Percentiles rank a stretch among this genome's conserved stretches.
Conservation (phyloP, 23 tunicate genomes). For the Trididemnum nubilum region DNA sequence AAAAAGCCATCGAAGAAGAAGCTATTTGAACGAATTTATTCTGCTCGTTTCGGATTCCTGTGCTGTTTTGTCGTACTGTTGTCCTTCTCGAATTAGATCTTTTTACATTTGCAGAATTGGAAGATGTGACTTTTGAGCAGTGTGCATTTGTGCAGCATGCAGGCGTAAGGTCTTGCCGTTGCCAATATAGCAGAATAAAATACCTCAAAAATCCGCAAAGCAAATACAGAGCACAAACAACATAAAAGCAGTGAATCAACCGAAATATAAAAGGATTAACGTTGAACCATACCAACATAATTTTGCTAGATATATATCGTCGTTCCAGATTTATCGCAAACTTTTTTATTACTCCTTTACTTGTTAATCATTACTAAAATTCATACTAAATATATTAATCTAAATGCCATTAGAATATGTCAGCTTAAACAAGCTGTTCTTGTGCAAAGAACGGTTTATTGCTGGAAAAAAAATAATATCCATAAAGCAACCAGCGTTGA, state of each 20-base stretch:
- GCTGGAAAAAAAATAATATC: too few species aligned
- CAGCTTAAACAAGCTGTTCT: too few species aligned
- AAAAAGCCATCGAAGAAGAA: background rate
- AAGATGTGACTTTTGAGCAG: background rate
- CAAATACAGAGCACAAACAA: background rate
- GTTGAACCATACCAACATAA: constrained; percentile 18
- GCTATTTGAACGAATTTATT: background rate
- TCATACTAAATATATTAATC: too few species aligned
- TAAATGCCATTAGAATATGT: too few species aligned
- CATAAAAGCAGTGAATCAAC: background rate
- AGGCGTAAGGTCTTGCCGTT: background rate
- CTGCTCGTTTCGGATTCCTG: background rate
- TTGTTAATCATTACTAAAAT: too few species aligned
- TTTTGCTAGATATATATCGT: too few species aligned
- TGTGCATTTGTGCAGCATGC: background rate
- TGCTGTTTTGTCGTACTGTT: background rate
- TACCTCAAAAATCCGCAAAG: constrained; percentile 7
- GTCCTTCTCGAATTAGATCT: background rate
- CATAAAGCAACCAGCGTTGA: too few species aligned
- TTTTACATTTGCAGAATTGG: background rate
- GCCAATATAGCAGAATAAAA: background rate
- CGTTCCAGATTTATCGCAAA: too few species aligned
- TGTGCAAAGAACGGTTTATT: too few species aligned
- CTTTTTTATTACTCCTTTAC: too few species aligned
- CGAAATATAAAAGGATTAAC: constrained; percentile 5